phyloP scores from a whole-genome alignment of 2,888 invertebrate genomes.

The Adelognathus sp. region DNA sequence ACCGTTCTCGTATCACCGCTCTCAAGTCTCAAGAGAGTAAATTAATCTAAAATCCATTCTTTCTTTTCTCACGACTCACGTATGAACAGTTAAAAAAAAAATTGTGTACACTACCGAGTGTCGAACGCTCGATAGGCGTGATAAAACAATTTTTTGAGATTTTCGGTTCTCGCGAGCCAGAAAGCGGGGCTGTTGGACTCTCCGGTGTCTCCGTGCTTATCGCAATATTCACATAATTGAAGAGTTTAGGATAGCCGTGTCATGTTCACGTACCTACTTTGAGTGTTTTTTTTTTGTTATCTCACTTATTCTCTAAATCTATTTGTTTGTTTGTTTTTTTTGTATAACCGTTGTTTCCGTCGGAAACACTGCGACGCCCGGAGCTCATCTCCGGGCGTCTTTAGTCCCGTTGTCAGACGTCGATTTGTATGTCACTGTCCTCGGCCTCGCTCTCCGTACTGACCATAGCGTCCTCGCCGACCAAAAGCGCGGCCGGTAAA shows the following conservation, averaged over 20 bases:
- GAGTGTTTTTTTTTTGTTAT: neutral
- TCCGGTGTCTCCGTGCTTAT: neutral
- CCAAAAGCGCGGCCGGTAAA: constrained; percentile 80
- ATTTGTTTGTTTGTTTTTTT: neutral
- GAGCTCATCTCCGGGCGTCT: constrained; percentile 29
- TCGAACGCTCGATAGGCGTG: neutral
- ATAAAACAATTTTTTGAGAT: neutral
- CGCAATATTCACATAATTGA: neutral
- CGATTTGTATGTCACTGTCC: constrained; percentile 81
- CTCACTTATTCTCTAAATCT: neutral
- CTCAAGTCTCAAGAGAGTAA: neutral
- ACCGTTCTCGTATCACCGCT: neutral
- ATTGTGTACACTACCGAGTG: neutral
- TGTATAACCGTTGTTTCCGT: neutral
- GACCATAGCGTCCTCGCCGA: constrained; percentile 80
- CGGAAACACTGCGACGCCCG: constrained; percentile 5
- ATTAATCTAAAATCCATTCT: neutral
- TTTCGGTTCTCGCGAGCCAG: neutral
- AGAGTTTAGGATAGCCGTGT: constrained; percentile 2
- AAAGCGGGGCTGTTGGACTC: neutral
- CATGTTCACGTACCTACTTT: neutral
- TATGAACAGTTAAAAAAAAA: neutral
- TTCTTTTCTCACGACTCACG: neutral
- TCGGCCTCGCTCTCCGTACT: constrained; percentile 81
- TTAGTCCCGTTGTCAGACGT: constrained; percentile 78